Conservation (phyloP, 1,140 invertebrate species). For the Philotrypesis tridentata region DNA sequence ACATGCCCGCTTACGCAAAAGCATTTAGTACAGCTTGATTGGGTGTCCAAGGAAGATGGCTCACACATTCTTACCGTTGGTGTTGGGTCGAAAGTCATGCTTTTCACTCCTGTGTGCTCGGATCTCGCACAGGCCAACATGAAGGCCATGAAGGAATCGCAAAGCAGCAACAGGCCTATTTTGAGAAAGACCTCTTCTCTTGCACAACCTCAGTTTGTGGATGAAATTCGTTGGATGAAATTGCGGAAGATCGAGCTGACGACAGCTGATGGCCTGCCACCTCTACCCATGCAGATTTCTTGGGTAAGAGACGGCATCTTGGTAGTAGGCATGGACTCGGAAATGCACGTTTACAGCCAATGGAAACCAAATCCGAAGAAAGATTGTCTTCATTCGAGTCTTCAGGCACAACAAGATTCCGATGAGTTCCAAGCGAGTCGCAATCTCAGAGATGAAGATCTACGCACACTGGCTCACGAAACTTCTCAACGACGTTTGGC, state of each 20-base stretch:
- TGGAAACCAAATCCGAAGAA: slow-evolving; percentile 87
- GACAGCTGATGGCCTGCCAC: slow-evolving; percentile 96
- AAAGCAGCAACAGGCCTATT: slow-evolving; percentile 86
- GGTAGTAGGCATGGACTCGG: slow-evolving; percentile 99
- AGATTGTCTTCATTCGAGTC: slow-evolving; percentile 68
- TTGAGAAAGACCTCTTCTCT: slow-evolving; percentile 90
- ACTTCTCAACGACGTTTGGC: slow-evolving; percentile 80
- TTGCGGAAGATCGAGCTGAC: slow-evolving; percentile 91
- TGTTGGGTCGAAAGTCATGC: slow-evolving; percentile 92
- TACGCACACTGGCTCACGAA: slow-evolving; percentile 83
- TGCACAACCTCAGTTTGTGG: slow-evolving; percentile 87
- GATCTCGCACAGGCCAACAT: slow-evolving; percentile 93
- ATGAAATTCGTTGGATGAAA: slow-evolving; percentile 97
- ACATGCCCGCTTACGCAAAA: slow-evolving; percentile 91
- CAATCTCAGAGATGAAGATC: slow-evolving; percentile 86
- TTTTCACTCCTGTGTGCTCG: slow-evolving; percentile 90
- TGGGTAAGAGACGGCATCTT: slow-evolving; percentile 98
- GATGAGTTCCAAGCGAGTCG: slow-evolving; percentile 83
- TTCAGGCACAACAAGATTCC: slow-evolving; percentile 73
- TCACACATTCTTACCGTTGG: slow-evolving; percentile 98
- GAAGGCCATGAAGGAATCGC: slow-evolving; percentile 89
- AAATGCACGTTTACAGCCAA: slow-evolving; percentile 99
- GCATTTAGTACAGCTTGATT: slow-evolving; percentile 95
- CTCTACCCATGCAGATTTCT: slow-evolving; percentile 97
- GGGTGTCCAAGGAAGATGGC: slow-evolving; percentile 99